Conservation (phyloP, 2,797 vertebrate species). For the Sebastes oblongus region DNA sequence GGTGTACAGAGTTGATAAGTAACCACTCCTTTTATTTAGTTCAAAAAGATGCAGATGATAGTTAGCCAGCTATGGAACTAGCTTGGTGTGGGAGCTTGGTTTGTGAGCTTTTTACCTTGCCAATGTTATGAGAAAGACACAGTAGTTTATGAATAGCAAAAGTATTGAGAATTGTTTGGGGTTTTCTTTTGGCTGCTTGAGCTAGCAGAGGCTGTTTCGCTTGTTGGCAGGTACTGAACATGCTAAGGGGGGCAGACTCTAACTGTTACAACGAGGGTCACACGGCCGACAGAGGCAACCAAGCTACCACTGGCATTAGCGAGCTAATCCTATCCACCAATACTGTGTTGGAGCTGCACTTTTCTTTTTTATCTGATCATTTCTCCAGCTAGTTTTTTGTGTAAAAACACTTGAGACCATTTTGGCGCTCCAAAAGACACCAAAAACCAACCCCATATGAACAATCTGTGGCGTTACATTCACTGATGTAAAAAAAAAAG, state of each 20-base stretch:
- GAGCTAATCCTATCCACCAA: background rate
- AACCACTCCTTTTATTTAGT: background rate
- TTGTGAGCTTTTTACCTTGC: background rate
- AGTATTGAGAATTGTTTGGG: background rate
- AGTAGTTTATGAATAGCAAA: background rate
- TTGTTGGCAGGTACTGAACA: background rate
- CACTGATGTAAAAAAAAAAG: background rate
- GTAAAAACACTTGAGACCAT: background rate
- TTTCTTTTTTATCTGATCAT: background rate
- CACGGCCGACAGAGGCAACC: background rate
- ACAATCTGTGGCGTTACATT: background rate
- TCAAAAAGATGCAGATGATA: background rate
- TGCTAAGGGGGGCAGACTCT: background rate
- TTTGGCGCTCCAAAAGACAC: background rate
- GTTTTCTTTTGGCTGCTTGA: background rate
- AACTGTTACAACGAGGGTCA: background rate
- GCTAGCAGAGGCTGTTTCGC: background rate
- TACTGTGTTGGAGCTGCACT: background rate
- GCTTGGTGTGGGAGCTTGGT: background rate
- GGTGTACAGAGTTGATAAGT: background rate
- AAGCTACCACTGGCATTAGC: no score
- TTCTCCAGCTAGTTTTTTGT: background rate
- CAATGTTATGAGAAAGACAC: background rate
- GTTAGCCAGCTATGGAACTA: background rate
- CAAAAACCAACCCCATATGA: background rate